These are phyloP conservation scores for Maconellicoccus hirsutus DNA, from an alignment of 1,140 invertebrate genomes.

Conservation along the genomic window DNA sequence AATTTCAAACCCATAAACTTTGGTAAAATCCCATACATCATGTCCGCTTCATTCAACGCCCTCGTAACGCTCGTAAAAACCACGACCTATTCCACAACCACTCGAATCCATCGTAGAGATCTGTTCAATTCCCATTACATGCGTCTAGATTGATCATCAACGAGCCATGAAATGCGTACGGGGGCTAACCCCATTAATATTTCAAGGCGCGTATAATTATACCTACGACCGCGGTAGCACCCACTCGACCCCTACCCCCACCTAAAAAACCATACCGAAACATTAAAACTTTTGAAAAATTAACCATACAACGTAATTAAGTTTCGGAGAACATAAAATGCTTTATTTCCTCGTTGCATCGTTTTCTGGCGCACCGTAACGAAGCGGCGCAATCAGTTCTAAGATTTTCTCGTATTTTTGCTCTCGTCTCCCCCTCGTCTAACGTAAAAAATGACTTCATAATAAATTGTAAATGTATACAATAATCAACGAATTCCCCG, in stretches of 20 bases:
- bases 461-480: background rate
- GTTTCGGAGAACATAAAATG: background rate
- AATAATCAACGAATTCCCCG: background rate
- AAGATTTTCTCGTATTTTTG: background rate
- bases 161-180: background rate
- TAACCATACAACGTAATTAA: background rate
- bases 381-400: background rate
- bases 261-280: background rate
- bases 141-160: slow-evolving; percentile 8
- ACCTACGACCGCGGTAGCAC: background rate
- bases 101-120: too few species aligned
- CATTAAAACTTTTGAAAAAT: background rate
- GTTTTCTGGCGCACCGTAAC: background rate
- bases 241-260: too few species aligned
- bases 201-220: background rate
- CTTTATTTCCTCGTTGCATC: background rate
- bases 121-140: too few species aligned
- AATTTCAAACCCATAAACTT: too few species aligned
- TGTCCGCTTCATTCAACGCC: too few species aligned
- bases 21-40: too few species aligned
- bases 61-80: too few species aligned
- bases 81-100: too few species aligned
- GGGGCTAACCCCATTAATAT: background rate
- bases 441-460: background rate
- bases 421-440: background rate